Conservation (phyloP, 1,140 invertebrate genomes). For the Drosophila busckii region DNA sequence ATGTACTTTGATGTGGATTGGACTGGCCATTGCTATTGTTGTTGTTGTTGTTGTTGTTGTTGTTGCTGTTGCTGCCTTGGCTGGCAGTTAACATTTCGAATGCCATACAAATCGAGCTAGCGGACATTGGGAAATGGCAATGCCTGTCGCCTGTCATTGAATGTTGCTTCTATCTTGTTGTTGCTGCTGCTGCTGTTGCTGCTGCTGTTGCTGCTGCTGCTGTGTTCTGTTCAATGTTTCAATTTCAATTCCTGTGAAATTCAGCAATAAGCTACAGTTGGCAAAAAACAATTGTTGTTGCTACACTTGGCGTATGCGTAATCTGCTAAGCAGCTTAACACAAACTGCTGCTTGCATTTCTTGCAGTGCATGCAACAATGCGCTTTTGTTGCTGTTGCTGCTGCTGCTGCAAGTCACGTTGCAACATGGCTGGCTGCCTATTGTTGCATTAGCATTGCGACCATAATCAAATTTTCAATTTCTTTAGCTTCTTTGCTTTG, state of each 20-base stretch:
- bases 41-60: constrained; percentile 21
- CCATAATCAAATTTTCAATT: constrained; percentile 50
- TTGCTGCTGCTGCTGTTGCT: constrained; percentile 16
- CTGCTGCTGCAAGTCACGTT: constrained; percentile 29
- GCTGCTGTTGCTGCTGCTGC: constrained; percentile 26
- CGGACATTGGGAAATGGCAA: constrained; percentile 53
- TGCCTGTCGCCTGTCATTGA: constrained; percentile 14
- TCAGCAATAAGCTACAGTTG: constrained; percentile 20
- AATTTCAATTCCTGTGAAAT: constrained; percentile 51
- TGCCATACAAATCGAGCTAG: constrained; percentile 69
- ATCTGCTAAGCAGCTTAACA: constrained; percentile 10
- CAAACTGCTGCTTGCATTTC: too few relatives aligned
- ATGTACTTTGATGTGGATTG: constrained; percentile 60
- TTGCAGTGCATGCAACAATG: too few relatives aligned
- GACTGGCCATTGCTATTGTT: constrained; percentile 57
- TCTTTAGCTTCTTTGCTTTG: too few relatives aligned
- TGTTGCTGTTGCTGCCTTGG: constrained; percentile 34
- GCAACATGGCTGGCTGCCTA: constrained; percentile 29
- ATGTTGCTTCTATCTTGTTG: constrained; percentile 30
- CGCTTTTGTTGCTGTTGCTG: constrained; percentile 12
- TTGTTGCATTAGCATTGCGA: constrained; percentile 36
- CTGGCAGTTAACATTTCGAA: constrained; percentile 68
- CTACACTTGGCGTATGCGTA: constrained; percentile 21
- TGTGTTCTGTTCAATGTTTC: constrained; percentile 63
- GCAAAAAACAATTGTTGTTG: neutral